A percentile compares a stretch with the other conserved stretches of the same genome.
Evolutionary conservation across 2,797 vertebrate genomes (phyloP).

Genomic region (Anomalospiza imberbis): DNA sequence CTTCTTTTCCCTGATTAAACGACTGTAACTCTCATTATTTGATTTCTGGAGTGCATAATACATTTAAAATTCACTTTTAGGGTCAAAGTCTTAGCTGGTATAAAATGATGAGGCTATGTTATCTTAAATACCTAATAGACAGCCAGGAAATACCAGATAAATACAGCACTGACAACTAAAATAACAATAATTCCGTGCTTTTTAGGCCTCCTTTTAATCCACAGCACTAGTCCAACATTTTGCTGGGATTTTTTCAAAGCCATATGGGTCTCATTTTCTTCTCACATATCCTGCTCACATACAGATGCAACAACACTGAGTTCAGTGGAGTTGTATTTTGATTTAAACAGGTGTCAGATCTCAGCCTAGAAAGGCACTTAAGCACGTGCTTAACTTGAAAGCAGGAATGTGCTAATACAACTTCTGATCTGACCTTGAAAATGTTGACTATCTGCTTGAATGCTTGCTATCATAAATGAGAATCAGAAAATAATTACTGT

Average conservation of each 20-base stretch:
- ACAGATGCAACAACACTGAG: neutral
- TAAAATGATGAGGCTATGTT: constrained; percentile 13
- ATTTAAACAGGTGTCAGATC: constrained; percentile 57
- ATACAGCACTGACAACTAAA: constrained; percentile 6
- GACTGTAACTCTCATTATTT: neutral
- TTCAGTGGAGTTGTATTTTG: constrained; percentile 40
- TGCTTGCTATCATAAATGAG: neutral
- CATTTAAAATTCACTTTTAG: neutral
- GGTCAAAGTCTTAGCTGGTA: neutral
- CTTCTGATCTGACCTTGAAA: constrained; percentile 34
- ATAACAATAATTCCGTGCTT: neutral
- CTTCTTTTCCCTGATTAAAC: constrained; percentile 39
- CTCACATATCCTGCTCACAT: neutral
- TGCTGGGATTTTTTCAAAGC: constrained; percentile 9
- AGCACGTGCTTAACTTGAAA: constrained; percentile 45
- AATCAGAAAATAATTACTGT: neutral
- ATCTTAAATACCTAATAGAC: constrained; percentile 14
- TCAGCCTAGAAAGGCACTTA: constrained; percentile 42
- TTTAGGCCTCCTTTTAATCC: constrained; percentile 22
- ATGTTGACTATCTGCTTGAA: neutral
- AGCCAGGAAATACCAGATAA: neutral
- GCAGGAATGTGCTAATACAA: constrained; percentile 36
- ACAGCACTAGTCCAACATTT: neutral
- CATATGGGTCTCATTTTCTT: constrained; percentile 55
- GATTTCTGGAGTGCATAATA: neutral